A percentile compares a stretch with the other conserved stretches of the same genome.
These are phyloP conservation scores for Neopipo cinnamomea DNA, from an alignment of 2,113 vertebrate genomes.

Conservation along the genomic window DNA sequence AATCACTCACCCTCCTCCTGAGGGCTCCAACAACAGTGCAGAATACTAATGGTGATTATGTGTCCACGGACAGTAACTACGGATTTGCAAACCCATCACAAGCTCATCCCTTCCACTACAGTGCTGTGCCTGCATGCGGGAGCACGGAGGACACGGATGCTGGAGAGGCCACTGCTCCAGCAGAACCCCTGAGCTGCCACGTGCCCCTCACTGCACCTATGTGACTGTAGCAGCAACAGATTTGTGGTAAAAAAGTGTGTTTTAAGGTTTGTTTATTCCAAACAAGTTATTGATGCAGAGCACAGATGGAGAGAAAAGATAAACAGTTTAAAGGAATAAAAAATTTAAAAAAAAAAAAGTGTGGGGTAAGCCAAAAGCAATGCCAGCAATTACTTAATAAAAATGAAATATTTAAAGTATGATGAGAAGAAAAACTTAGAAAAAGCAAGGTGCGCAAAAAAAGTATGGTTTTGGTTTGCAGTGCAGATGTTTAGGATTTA, in stretches of 20 bases:
- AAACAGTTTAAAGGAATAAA: neutral
- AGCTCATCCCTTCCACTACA: accelerated
- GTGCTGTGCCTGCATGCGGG: accelerated
- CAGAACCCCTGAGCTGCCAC: accelerated
- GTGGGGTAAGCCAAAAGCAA: neutral
- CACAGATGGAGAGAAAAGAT: neutral
- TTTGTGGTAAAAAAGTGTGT: neutral
- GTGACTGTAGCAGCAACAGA: neutral
- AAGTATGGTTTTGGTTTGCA: conserved; percentile 29
- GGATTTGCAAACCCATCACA: neutral
- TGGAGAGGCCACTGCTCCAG: neutral
- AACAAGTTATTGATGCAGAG: neutral
- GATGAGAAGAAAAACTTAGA: conserved; percentile 2
- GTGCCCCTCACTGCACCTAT: accelerated
- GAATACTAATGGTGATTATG: accelerated
- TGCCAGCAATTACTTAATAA: conserved; percentile 2
- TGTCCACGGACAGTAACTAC: accelerated
- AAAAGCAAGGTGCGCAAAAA: conserved; percentile 48
- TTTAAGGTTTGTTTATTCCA: neutral
- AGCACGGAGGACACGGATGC: neutral
- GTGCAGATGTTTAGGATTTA: conserved; percentile 61
- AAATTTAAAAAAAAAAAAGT: neutral
- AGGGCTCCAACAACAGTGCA: neutral
- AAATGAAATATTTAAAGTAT: neutral
- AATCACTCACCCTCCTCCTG: neutral